Base-by-base conservation (phyloP, 2,113 vertebrate species). In the Ranitomeya variabilis region DNA sequence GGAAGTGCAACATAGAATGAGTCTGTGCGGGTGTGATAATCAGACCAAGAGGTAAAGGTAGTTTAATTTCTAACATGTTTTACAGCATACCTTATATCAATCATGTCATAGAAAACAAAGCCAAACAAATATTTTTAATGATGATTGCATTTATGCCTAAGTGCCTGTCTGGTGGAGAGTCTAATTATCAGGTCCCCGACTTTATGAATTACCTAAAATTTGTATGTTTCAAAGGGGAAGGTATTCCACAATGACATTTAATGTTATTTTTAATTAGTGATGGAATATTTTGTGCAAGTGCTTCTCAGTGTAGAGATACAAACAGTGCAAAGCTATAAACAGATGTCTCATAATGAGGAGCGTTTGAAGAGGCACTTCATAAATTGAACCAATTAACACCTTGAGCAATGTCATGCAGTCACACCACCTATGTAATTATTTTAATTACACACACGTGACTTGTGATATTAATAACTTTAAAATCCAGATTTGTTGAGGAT, bases 351-450 rank as follows among this genome's bases (percentile, higher is more conserved):
- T 83, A 83, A 83, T 88, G 69, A 71, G 31, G 67, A 74, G 79
- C 55, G 86, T 54, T 60, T 82, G 80, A 74, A 83, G 87, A 84
- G 87, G 64, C 80, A 77, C 67, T 88, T 84, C 59, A 78, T 88
- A 83, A 78, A 88, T 23, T 78, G 71, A 88, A 78, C 81, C 87
- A 88, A 88, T 88, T 88, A 88, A 88, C 87, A 88, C 87, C 71
- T 88, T 83, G 67, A 83, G 87, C 71, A 67, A 88, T 67, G 81
- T 84, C 87, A 88, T 57, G 71, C 87, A 88, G 87, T 88, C 80
- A 88, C 60, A 74, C 69, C 80, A 88, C 87, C 80, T 77, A 66
- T 88, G 80, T 88, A 77, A 88, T 88, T 78, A 88, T 67, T 83
- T 88, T 83, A 88, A 88, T 88, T 83, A 66, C 51, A 62, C 74